Conservation (phyloP, 2,888 invertebrate species). For the Dione vanillae region DNA sequence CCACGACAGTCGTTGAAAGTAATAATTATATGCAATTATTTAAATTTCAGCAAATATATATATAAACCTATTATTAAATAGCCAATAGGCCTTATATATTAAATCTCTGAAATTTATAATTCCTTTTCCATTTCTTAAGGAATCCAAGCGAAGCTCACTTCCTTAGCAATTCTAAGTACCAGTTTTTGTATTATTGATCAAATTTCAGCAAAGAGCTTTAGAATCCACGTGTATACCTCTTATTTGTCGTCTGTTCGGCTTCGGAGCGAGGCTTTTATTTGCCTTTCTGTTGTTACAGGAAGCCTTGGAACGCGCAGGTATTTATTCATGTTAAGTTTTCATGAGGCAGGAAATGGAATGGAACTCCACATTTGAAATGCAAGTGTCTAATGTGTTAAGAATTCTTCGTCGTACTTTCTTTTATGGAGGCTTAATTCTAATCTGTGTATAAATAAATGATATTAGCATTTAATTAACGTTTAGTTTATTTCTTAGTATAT, state of each 20-base stretch:
- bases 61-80: no score
- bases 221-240: constrained; percentile 1
- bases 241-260: constrained; percentile 19
- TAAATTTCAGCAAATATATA: no score
- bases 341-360: constrained; percentile 13
- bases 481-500: no score
- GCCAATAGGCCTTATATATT: no score
- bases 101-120: no score
- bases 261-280: constrained; percentile 13
- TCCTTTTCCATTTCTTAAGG: background rate
- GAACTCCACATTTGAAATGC: constrained; percentile 3
- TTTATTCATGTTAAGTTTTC: constrained; percentile 20
- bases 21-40: no score
- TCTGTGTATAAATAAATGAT: background rate
- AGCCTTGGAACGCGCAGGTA: constrained; percentile 3
- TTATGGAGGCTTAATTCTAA: background rate
- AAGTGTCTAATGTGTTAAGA: constrained; percentile 12
- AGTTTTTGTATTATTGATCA: constrained; percentile 13
- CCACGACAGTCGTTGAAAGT: no score
- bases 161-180: background rate
- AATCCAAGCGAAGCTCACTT: background rate
- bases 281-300: constrained; percentile 15
- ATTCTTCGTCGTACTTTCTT: background rate
- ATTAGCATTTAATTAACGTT: no score
- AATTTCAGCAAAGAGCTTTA: constrained; percentile 13